These are phyloP conservation scores for Drosophila nr. perissopoda DNA, from an alignment of 2,888 invertebrate species.

Conservation along the genomic window DNA sequence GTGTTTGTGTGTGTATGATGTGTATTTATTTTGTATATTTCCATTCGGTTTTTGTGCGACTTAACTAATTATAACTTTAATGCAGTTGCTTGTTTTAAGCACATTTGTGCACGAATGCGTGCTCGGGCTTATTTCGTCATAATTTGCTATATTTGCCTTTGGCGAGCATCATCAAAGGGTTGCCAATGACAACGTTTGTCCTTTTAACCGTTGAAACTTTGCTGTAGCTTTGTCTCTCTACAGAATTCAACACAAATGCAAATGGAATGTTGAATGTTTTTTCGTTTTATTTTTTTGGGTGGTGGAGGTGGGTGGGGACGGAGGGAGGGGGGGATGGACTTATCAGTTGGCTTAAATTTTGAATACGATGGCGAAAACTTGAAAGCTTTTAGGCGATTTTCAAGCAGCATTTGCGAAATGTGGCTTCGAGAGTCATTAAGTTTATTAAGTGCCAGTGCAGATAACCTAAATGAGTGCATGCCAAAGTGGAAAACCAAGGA, in stretches of 20 bases:
- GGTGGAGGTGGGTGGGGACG: background rate
- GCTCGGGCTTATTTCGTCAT: background rate
- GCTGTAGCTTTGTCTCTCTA: background rate
- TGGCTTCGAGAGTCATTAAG: conserved; percentile 73
- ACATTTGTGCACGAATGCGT: background rate
- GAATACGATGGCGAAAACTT: conserved; percentile 12
- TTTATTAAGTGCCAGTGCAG: conserved; percentile 75
- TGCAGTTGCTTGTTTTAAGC: conserved; percentile 44
- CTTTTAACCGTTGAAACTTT: conserved; percentile 12
- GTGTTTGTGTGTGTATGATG: conserved; percentile 1
- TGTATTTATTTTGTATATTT: background rate
- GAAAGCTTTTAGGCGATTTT: conserved; percentile 63
- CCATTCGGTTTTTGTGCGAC: background rate
- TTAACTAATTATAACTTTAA: conserved; percentile 71
- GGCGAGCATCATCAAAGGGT: conserved; percentile 34
- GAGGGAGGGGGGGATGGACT: background rate
- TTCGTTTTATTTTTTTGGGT: background rate
- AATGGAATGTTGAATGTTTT: conserved; percentile 14
- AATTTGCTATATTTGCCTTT: conserved; percentile 8
- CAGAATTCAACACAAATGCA: conserved; percentile 19
- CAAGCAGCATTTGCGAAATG: conserved; percentile 35
- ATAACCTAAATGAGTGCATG: conserved; percentile 77
- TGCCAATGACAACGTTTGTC: conserved; percentile 63
- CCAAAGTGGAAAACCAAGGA: conserved; percentile 66
- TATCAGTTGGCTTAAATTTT: conserved; percentile 41